A percentile compares a stretch with the other conserved stretches of the same genome.
These are phyloP conservation scores for Arge pagana DNA, from an alignment of 2,888 invertebrate species.

Conservation along the genomic window DNA sequence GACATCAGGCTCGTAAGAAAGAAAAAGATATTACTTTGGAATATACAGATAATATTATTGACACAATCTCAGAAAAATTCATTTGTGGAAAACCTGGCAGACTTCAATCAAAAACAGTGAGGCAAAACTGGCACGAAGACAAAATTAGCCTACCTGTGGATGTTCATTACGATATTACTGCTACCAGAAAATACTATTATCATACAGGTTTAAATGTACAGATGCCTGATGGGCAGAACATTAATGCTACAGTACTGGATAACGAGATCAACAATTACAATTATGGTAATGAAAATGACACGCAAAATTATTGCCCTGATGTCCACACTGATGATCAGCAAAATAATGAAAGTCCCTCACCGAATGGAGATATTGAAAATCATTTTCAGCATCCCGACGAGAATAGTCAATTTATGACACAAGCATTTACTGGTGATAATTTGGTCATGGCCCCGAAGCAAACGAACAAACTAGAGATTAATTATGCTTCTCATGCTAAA, in stretches of 20 bases:
- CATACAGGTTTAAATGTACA: conserved; percentile 19
- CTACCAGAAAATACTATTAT: conserved; percentile 31
- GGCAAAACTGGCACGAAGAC: conserved; percentile 39
- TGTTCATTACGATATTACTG: conserved; percentile 31
- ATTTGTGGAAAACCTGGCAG: conserved; percentile 2
- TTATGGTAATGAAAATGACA: conserved; percentile 63
- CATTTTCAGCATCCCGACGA: no score
- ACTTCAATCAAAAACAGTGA: conserved; percentile 34
- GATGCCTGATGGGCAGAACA: conserved; percentile 1
- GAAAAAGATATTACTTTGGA: conserved; percentile 34
- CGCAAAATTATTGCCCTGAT: conserved; percentile 60
- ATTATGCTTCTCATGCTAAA: conserved; percentile 82
- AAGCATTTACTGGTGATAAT: conserved; percentile 60
- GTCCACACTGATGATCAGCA: conserved; percentile 39
- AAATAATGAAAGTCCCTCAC: conserved; percentile 32
- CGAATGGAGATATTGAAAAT: conserved; percentile 52
- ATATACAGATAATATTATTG: conserved; percentile 25
- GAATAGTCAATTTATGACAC: conserved; percentile 37
- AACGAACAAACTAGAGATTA: conserved; percentile 71
- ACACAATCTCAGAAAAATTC: not conserved
- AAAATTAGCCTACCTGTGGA: conserved; percentile 38
- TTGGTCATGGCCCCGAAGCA: conserved; percentile 71
- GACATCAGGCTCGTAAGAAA: conserved; percentile 30
- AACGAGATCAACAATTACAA: conserved; percentile 59
- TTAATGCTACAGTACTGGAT: conserved; percentile 43